Conservation (phyloP, 2,888 invertebrate genomes). For the Sphaeridia pumilis region DNA sequence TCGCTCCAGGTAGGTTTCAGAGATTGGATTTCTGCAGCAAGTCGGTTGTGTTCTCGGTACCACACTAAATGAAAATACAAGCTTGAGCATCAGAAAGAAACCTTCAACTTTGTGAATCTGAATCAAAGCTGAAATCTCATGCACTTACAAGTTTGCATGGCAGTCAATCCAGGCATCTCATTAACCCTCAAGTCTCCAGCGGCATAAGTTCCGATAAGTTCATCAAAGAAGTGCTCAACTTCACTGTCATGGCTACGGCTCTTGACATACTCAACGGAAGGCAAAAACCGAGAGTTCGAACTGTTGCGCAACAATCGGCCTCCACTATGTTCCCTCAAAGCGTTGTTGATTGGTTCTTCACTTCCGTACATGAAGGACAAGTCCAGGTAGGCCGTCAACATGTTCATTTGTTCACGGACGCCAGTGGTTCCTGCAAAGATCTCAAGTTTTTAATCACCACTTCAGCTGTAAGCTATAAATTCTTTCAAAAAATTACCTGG, state of each 20-base stretch:
- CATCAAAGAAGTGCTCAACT: no score
- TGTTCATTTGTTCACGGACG: constrained; percentile 32
- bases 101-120: not conserved
- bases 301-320: no score
- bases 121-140: not conserved
- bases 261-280: no score
- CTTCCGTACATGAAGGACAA: constrained; percentile 28
- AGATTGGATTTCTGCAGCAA: constrained; percentile 27
- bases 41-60: constrained; percentile 33
- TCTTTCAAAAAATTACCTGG: constrained; percentile 11
- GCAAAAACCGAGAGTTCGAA: no score
- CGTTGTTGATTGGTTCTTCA: no score
- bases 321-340: no score
- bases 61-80: constrained; percentile 10
- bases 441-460: not conserved
- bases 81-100: not conserved
- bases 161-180: constrained; percentile 32
- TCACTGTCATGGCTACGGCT: no score
- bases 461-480: not conserved
- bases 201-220: constrained; percentile 28
- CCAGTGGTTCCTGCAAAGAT: constrained; percentile 13
- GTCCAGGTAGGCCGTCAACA: constrained; percentile 30
- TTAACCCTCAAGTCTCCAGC: constrained; percentile 33
- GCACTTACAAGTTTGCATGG: constrained; percentile 23
- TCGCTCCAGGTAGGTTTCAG: constrained; percentile 27